Conservation (phyloP, 2,888 invertebrate genomes). For the Allophyes oxyacanthae region DNA sequence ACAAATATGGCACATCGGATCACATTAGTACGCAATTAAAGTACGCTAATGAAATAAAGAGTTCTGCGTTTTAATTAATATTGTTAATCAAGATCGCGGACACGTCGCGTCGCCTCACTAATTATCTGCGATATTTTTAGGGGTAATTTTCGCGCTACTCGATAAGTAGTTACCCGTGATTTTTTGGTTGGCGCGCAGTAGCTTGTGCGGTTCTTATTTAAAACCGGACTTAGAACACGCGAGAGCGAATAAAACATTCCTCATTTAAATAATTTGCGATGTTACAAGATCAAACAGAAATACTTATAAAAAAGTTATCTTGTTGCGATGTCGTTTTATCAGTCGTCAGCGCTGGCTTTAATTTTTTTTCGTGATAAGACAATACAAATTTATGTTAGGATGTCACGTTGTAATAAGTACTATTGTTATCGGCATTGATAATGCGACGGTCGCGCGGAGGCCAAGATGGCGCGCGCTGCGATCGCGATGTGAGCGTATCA, state of each 20-base stretch:
- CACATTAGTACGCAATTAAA: conserved; percentile 24
- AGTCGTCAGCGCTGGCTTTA: conserved; percentile 69
- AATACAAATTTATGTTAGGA: conserved; percentile 87
- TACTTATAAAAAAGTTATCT: conserved; percentile 71
- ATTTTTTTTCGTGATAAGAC: conserved; percentile 82
- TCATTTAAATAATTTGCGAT: conserved; percentile 46
- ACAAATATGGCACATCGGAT: conserved; percentile 31
- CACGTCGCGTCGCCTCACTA: conserved; percentile 47
- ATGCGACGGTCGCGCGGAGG: conserved; percentile 79
- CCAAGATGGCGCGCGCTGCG: conserved; percentile 70
- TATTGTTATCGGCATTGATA: conserved; percentile 85
- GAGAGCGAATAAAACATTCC: conserved; percentile 42
- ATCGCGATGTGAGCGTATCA: conserved; percentile 64
- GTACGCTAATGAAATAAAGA: conserved; percentile 21
- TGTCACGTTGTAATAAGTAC: conserved; percentile 82
- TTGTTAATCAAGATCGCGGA: conserved; percentile 27
- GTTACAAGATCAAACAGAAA: conserved; percentile 70
- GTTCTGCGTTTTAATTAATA: conserved; percentile 28
- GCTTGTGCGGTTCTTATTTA: conserved; percentile 8
- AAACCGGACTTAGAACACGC: conserved; percentile 23
- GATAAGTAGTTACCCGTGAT: conserved; percentile 40
- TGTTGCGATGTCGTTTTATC: conserved; percentile 79
- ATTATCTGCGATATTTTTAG: conserved; percentile 37
- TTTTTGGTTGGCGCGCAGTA: conserved; percentile 13
- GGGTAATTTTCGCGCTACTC: conserved; percentile 46